Evolutionary conservation across 2,113 vertebrate genomes (phyloP), one percentile per base, ranked within the genome.

Genomic region (Delphinapterus leucas): DNA sequence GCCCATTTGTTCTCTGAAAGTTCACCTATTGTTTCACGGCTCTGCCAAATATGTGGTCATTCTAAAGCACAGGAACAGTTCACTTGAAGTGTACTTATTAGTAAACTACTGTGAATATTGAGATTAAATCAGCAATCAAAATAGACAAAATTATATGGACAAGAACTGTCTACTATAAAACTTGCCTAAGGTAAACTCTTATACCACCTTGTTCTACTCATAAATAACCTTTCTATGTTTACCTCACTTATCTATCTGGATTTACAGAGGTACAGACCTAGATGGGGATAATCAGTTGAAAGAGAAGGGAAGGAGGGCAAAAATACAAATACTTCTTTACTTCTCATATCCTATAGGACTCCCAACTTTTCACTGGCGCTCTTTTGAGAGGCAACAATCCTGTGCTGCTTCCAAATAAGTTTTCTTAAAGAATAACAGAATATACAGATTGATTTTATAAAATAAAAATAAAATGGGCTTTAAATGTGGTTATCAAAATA

Each of bases 1-100:
- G 26, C n/a, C 49, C 93, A 93, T 58, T 77, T 98, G 94, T 58
- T 93, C 88, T 96, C 44, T 95, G 49, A 85, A 71, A 67, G 20
- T 71, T 71, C 41, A 70, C 86, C 25, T 65, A 70, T 25, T 92
- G 61, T 60, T 97, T 83, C 68, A 87, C 49, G 28, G 18, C 9
- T 94, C 94, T 89, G 49, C 60, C 90, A 87, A 93, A 90, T 61
- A 92, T 5, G 83, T 3, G 12, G 60, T 88, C 55, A 92, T 44
- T 84, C 71, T 61, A 93, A 76, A 93, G 79, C 15, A 96, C 0
- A 88, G 28, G 3, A 84, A 60, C 61, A 85, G 65, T 74, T 93
- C 61, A 73, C 5, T 47, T 85, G 55, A 91, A 47, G 7, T 70
- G 81, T 88, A 68, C 21, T 87, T 53, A 53, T 21, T 90, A 89